phyloP scores from a whole-genome alignment of 2,797 vertebrate species.

The Gymnopithys bicolor region DNA sequence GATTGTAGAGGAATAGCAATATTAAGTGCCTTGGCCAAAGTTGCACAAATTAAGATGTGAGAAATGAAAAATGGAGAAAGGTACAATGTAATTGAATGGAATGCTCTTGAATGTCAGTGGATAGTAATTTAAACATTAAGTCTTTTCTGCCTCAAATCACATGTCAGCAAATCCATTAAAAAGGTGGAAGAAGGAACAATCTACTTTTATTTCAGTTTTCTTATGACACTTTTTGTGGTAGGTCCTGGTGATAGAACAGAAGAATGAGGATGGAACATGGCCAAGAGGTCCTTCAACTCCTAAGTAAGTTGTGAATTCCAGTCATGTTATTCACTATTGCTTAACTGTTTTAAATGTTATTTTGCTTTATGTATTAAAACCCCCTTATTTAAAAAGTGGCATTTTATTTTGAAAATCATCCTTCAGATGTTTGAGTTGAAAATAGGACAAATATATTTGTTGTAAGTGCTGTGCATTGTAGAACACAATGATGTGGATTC shows the following conservation, averaged over 20 bases:
- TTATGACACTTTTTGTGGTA: constrained; percentile 63
- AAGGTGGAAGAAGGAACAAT: neutral
- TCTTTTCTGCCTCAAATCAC: neutral
- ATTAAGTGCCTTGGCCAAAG: neutral
- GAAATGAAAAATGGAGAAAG: neutral
- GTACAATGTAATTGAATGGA: neutral
- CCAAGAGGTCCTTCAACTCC: constrained; percentile 91
- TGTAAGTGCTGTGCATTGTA: neutral
- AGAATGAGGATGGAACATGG: constrained; percentile 96
- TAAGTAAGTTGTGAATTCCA: constrained; percentile 86
- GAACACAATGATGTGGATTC: neutral
- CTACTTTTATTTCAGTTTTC: neutral
- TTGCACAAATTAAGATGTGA: neutral
- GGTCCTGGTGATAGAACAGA: constrained; percentile 99
- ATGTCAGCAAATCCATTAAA: neutral
- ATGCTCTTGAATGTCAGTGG: neutral
- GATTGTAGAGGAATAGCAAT: neutral
- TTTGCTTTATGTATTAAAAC: neutral
- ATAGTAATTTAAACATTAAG: neutral
- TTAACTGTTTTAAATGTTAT: neutral
- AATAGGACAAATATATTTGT: neutral
- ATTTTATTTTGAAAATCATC: neutral
- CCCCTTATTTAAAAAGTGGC: neutral
- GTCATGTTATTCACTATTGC: neutral
- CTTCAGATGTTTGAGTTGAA: neutral